Evolutionary conservation across 2,797 vertebrate genomes (phyloP).

Genomic region (Antrozous pallidus): DNA sequence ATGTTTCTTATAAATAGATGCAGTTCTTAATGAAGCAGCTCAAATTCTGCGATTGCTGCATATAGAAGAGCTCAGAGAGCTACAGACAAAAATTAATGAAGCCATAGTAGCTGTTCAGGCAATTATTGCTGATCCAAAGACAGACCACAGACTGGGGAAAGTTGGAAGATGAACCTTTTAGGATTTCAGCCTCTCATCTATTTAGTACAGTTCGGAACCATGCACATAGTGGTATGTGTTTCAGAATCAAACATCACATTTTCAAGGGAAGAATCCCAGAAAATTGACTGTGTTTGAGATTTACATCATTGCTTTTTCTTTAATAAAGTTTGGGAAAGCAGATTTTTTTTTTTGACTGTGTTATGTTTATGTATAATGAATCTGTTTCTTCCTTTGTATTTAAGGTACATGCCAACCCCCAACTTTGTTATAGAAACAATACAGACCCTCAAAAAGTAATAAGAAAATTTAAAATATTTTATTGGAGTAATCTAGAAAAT

Average conservation of each 20-base stretch:
- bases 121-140: slow-evolving; percentile 97
- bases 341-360: slow-evolving; percentile 16
- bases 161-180: slow-evolving; percentile 91
- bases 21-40: slow-evolving; percentile 95
- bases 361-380: background rate
- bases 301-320: slow-evolving; percentile 74
- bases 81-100: slow-evolving; percentile 97
- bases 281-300: slow-evolving; percentile 58
- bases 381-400: background rate
- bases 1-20: slow-evolving; percentile 82
- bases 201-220: slow-evolving; percentile 51
- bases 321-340: slow-evolving; percentile 78
- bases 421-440: background rate
- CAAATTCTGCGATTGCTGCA: slow-evolving; percentile 95
- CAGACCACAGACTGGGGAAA: slow-evolving; percentile 97
- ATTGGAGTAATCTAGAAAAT: slow-evolving; percentile 80
- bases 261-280: slow-evolving; percentile 67
- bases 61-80: slow-evolving; percentile 96
- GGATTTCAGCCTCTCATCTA: background rate
- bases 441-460: slow-evolving; percentile 34
- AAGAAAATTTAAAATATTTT: slow-evolving; percentile 78
- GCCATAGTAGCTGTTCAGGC: slow-evolving; percentile 98
- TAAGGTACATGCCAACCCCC: background rate
- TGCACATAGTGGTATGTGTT: slow-evolving; percentile 67
- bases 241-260: slow-evolving; percentile 61